phyloP scores from a whole-genome alignment of 2,888 invertebrate genomes.

The Oeneis ivallda region DNA sequence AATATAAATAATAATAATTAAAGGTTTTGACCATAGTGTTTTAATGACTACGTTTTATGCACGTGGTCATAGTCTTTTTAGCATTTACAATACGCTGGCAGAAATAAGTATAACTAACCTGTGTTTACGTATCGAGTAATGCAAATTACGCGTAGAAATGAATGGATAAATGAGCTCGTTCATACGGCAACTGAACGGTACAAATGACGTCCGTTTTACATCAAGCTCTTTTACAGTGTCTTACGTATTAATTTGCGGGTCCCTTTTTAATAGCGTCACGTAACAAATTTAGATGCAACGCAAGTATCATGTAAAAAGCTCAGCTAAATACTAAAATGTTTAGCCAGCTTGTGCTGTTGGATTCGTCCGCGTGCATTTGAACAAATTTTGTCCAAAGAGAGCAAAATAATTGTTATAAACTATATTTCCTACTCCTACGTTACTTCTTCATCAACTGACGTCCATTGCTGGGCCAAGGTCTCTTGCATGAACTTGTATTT shows the following conservation, averaged over 20 bases:
- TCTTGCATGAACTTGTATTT: too few relatives aligned
- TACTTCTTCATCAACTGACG: too few relatives aligned
- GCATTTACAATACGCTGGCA: not conserved
- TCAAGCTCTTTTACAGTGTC: not conserved
- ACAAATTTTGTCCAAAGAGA: too few relatives aligned
- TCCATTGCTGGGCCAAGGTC: too few relatives aligned
- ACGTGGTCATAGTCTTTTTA: not conserved
- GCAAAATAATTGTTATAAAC: too few relatives aligned
- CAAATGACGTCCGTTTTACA: slow-evolving; percentile 18
- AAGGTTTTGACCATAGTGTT: too few relatives aligned
- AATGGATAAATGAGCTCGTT: not conserved
- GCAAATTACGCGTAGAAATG: slow-evolving; percentile 4
- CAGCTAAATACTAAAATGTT: not conserved
- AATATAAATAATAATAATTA: too few relatives aligned
- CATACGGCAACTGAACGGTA: slow-evolving; percentile 3
- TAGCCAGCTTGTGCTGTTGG: too few relatives aligned
- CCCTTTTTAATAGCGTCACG: not conserved
- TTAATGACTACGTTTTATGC: too few relatives aligned
- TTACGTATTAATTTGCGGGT: slow-evolving; percentile 4
- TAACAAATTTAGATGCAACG: not conserved
- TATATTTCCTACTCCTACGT: too few relatives aligned
- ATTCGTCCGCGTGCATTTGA: too few relatives aligned
- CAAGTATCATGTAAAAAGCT: not conserved
- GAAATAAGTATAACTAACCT: not conserved
- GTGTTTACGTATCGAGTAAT: slow-evolving; percentile 4